Evolutionary conservation across 1,140 invertebrate genomes (phyloP), one percentile per base, ranked within the genome.

Genomic region (Drosophila bipectinata): DNA sequence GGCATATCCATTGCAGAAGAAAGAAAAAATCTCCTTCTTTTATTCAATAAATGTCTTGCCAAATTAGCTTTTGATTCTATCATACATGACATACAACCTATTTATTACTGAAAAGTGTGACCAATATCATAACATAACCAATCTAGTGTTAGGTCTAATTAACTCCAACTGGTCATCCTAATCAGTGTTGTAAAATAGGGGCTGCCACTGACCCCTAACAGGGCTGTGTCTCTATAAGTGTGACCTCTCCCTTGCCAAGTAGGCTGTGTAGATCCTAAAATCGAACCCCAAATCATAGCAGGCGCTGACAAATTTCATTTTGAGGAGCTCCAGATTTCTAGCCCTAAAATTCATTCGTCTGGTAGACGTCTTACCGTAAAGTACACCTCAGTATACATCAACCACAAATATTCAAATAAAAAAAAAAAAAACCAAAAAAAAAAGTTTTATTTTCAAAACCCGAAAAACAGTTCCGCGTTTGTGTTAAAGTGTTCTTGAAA

Each of bases 341-440:
- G 4, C 3, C 9, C 1, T 12, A 5, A 2, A 59, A 53, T 5
- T 84, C 81, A 84, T 80, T 84, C 77, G 66, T 48, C 66, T 45
- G 14, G 53, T 30, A 49, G 53, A 55, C 77, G 63, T 52, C 62
- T 44, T 51, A 68, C 62, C 55, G 77, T 61, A 77, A 61, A 80
- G 77, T 56, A 60, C 55, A 64, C 56, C 63, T 57, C 59, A 41
- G 47, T 18, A 49, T 37, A 60, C 41, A 58, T 6, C 55, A 55
- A 59, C 47, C 60, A 61, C 56, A 60, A 75, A 61, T 58, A 41
- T 21, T 21, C 21, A 52, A 68, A 53, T 56, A 48, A 47, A 62
- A 63, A 67, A 59, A 59, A 45, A 32, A 71, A 68, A 57, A 53
- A 48, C 3, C 1, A 15, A 72, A 51, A 47, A 58, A 68, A 59